A percentile compares a stretch with the other conserved stretches of the same genome.
Conservation (phyloP, 2,797 vertebrate genomes). For the Selene dorsalis region DNA sequence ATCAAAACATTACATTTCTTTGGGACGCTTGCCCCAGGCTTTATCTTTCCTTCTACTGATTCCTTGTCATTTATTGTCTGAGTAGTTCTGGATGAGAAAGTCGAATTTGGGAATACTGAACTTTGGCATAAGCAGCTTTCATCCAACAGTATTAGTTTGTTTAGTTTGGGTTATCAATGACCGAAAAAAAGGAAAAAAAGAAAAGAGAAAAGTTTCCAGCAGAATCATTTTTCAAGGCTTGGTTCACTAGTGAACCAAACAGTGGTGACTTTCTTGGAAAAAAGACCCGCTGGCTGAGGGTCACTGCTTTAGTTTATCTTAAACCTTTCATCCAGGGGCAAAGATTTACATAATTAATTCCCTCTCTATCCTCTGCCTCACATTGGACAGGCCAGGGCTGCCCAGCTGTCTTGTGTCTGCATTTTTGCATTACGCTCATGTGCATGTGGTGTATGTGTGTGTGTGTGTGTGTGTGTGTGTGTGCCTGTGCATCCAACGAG, state of each 20-base stretch:
- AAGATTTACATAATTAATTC: conserved; percentile 59
- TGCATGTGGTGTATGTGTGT: conserved; percentile 34
- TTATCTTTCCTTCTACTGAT: neutral
- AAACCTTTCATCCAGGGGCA: conserved; percentile 40
- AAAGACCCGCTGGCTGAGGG: conserved; percentile 40
- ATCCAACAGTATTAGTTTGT: neutral
- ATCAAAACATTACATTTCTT: neutral
- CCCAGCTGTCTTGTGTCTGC: conserved; percentile 55
- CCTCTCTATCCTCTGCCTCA: conserved; percentile 47
- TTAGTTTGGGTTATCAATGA: neutral
- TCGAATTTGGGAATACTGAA: neutral
- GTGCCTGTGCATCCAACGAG: conserved; percentile 22
- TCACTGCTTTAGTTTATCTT: conserved; percentile 48
- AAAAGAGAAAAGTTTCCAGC: neutral
- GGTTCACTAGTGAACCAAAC: conserved; percentile 37
- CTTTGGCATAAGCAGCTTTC: neutral
- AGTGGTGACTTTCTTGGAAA: conserved; percentile 37
- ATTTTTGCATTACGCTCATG: conserved; percentile 31
- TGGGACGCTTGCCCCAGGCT: neutral
- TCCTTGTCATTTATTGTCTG: neutral
- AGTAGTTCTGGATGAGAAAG: neutral
- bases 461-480: neutral
- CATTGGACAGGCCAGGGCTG: conserved; percentile 40
- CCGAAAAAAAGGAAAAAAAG: neutral
- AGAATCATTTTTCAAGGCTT: conserved; percentile 8